phyloP scores from a whole-genome alignment of 1,140 invertebrate genomes.

The Piezodorus guildinii region DNA sequence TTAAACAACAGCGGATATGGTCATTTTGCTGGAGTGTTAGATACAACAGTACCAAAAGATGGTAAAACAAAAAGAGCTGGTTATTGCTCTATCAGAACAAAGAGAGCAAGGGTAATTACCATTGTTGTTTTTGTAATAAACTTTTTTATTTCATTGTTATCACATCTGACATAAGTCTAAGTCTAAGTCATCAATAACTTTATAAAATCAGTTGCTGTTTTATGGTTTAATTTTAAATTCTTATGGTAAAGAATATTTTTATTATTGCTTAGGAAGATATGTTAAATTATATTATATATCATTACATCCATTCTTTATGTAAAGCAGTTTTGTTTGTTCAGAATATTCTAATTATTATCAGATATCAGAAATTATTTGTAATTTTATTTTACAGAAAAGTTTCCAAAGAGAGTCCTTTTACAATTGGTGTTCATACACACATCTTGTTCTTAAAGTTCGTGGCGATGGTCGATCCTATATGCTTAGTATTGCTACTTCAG shows the following conservation, averaged over 20 bases:
- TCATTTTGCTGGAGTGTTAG: constrained; percentile 62
- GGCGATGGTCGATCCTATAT: constrained; percentile 85
- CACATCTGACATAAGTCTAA: too few relatives aligned
- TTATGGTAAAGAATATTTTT: too few relatives aligned
- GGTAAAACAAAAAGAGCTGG: constrained; percentile 59
- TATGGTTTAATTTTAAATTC: too few relatives aligned
- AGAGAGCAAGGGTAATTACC: constrained; percentile 42
- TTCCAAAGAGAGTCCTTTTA: constrained; percentile 57
- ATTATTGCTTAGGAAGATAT: too few relatives aligned
- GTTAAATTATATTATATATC: too few relatives aligned
- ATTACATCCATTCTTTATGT: too few relatives aligned
- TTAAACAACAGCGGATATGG: constrained; percentile 53
- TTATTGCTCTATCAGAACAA: constrained; percentile 63
- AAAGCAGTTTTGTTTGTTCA: too few relatives aligned
- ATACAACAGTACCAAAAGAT: constrained; percentile 61
- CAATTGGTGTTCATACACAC: constrained; percentile 70
- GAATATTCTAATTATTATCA: too few relatives aligned
- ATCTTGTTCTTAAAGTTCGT: constrained; percentile 68
- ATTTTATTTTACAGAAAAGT: constrained; percentile 74
- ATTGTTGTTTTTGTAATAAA: background rate
- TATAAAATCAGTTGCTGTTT: too few relatives aligned
- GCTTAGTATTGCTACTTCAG: constrained; percentile 58
- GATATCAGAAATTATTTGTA: too few relatives aligned
- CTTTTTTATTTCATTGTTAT: too few relatives aligned
- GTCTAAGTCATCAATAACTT: too few relatives aligned